Conservation (phyloP, 1,140 invertebrate species). For the Dufourea novaeangliae region DNA sequence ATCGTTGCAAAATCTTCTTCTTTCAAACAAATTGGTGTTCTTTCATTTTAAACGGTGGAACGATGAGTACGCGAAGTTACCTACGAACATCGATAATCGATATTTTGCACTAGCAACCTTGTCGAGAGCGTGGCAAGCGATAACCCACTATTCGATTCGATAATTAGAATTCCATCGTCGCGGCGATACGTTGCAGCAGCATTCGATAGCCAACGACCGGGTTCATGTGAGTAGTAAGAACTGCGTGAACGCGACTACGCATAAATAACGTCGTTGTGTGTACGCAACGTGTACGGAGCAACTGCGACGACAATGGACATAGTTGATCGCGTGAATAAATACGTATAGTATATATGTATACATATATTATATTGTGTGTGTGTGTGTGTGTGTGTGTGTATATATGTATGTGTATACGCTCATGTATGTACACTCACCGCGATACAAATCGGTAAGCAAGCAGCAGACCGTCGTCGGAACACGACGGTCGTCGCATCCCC, state of each 20-base stretch:
- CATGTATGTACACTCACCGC: slow-evolving; percentile 50
- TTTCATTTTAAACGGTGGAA: too few species aligned
- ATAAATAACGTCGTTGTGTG: slow-evolving; percentile 39
- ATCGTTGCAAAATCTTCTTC: too few species aligned
- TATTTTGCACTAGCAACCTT: too few species aligned
- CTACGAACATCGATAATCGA: neutral
- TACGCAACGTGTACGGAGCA: slow-evolving; percentile 19
- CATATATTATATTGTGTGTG: too few species aligned
- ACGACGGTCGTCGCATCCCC: slow-evolving; percentile 58
- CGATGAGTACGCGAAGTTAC: too few species aligned
- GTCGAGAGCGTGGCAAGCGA: too few species aligned
- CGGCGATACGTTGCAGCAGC: neutral
- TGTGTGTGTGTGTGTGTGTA: neutral
- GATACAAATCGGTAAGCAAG: slow-evolving; percentile 53
- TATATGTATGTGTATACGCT: neutral
- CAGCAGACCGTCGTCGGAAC: slow-evolving; percentile 56
- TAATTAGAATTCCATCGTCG: slow-evolving; percentile 24
- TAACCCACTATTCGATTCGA: neutral
- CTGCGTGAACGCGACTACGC: slow-evolving; percentile 34
- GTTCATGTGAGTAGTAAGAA: slow-evolving; percentile 3
- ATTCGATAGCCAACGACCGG: neutral
- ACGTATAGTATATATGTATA: too few species aligned
- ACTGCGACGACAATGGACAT: slow-evolving; percentile 13
- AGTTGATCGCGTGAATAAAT: slow-evolving; percentile 23
- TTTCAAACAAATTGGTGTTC: too few species aligned